Conservation (phyloP, 2,113 vertebrate genomes). For the Oryzias woworae region DNA sequence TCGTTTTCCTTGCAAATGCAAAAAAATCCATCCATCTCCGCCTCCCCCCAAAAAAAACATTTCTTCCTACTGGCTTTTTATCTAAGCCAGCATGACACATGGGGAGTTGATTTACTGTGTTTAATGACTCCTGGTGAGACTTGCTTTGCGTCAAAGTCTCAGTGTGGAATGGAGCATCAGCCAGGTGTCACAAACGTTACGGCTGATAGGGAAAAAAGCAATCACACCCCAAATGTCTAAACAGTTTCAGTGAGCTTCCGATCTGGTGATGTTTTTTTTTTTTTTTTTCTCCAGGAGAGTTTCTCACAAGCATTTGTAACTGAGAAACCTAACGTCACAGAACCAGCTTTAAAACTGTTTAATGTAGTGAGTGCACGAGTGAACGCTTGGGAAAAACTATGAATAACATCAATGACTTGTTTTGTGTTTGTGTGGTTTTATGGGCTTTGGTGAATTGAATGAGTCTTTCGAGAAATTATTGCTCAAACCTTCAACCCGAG, state of each 20-base stretch:
- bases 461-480: constrained; percentile 53
- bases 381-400: constrained; percentile 39
- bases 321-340: constrained; percentile 7
- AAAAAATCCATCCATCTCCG: background rate
- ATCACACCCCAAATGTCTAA: constrained; percentile 66
- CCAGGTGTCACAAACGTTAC: constrained; percentile 49
- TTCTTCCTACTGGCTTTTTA: constrained; percentile 30
- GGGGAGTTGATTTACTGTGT: constrained; percentile 52
- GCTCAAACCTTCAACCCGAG: constrained; percentile 40
- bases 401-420: constrained; percentile 52
- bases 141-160: constrained; percentile 40
- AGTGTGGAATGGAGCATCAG: constrained; percentile 34
- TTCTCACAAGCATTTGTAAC: constrained; percentile 46
- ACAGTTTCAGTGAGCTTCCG: constrained; percentile 37
- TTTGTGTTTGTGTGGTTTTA: constrained; percentile 42
- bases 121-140: constrained; percentile 43
- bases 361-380: constrained; percentile 30
- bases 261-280: constrained; percentile 38
- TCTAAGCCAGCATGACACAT: constrained; percentile 13
- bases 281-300: constrained; percentile 41
- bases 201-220: constrained; percentile 22
- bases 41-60: constrained; percentile 16
- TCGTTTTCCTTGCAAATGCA: no score
- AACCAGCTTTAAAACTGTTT: constrained; percentile 30
- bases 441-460: constrained; percentile 49